Evolutionary conservation across 2,888 invertebrate genomes (phyloP).

Genomic region (Endotricha flammealis): DNA sequence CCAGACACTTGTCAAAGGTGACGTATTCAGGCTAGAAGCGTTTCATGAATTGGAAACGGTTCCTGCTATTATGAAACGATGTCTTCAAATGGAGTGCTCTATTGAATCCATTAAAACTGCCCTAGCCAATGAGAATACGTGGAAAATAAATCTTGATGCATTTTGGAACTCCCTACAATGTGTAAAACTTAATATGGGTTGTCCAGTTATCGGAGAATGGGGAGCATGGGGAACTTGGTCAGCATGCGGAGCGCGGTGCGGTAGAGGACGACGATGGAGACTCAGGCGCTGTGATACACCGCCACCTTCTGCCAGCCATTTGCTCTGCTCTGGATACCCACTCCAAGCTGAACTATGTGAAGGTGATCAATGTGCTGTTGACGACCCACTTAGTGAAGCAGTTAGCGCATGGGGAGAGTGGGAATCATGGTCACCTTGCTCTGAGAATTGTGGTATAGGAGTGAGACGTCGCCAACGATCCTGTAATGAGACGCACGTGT

Average conservation of each 20-base stretch:
- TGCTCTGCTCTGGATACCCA: constrained; percentile 49
- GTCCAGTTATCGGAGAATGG: constrained; percentile 65
- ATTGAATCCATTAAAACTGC: constrained; percentile 60
- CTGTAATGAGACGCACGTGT: constrained; percentile 50
- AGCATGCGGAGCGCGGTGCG: constrained; percentile 61
- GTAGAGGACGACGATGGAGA: constrained; percentile 56
- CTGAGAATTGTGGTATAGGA: constrained; percentile 65
- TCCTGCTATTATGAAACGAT: constrained; percentile 61
- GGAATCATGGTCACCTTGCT: constrained; percentile 63
- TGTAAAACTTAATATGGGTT: constrained; percentile 70
- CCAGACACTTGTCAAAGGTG: constrained; percentile 46
- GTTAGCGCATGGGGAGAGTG: constrained; percentile 62
- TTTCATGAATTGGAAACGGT: constrained; percentile 52
- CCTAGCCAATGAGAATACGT: constrained; percentile 51
- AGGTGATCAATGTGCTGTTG: constrained; percentile 61
- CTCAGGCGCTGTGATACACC: constrained; percentile 58
- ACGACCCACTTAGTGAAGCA: constrained; percentile 26
- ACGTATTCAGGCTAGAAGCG: constrained; percentile 48
- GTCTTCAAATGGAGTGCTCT: constrained; percentile 61
- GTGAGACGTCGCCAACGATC: constrained; percentile 50
- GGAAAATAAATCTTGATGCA: constrained; percentile 57
- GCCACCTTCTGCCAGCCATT: constrained; percentile 48
- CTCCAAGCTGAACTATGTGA: constrained; percentile 49
- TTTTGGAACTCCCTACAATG: constrained; percentile 73
- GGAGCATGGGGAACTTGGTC: constrained; percentile 62